Evolutionary conservation across 2,888 invertebrate species (phyloP).

Genomic region (Aporophyla lueneburgensis): DNA sequence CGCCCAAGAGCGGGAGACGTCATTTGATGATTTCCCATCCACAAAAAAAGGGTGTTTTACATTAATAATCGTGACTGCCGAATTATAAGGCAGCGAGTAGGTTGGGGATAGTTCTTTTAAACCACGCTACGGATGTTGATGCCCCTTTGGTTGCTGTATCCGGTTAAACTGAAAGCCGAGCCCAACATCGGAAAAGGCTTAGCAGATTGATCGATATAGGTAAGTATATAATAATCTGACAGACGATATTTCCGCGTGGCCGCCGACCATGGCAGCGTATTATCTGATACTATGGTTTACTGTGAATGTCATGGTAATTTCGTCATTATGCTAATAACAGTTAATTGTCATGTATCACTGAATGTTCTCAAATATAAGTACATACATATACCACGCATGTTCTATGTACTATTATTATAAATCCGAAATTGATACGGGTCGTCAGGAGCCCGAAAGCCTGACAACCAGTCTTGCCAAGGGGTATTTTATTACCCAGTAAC

Average conservation of each 20-base stretch:
- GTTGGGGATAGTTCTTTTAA: too few relatives aligned
- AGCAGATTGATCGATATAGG: background rate
- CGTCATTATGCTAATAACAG: constrained; percentile 9
- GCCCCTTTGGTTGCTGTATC: too few relatives aligned
- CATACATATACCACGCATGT: background rate
- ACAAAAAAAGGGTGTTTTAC: too few relatives aligned
- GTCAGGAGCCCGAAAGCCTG: too few relatives aligned
- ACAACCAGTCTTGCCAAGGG: too few relatives aligned
- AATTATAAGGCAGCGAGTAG: too few relatives aligned
- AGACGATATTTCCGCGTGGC: constrained; percentile 7
- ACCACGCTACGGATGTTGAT: too few relatives aligned
- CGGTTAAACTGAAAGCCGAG: too few relatives aligned
- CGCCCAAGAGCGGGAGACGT: too few relatives aligned
- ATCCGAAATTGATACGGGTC: background rate
- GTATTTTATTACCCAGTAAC: too few relatives aligned
- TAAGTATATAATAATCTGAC: background rate
- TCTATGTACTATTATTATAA: background rate
- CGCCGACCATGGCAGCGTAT: constrained; percentile 1
- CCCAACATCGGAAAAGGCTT: background rate
- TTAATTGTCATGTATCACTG: background rate
- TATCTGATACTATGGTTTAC: background rate
- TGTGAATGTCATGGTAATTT: constrained; percentile 19
- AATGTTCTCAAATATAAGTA: background rate
- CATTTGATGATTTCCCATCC: too few relatives aligned
- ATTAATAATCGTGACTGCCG: too few relatives aligned